Evolutionary conservation across 2,888 invertebrate species (phyloP), one percentile per base, ranked within the genome.

Genomic region (Callosobruchus maculatus): DNA sequence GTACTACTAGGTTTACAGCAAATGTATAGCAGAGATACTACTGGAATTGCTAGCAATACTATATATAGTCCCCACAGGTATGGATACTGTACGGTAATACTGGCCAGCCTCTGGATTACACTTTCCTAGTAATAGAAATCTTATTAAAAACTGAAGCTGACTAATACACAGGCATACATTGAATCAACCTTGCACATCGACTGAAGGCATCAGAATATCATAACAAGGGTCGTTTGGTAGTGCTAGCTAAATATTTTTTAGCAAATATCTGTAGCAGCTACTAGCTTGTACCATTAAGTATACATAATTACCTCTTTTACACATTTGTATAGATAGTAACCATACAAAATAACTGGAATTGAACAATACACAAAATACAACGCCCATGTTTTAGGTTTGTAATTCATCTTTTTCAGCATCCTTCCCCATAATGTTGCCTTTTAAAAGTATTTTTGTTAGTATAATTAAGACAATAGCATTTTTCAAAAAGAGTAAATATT

Each of bases 11-110:
- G 86, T 76, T 90, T 90, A 88, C 94, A 97, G 90, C 95, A 96
- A 86, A 93, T 92, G 88, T 95, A 96, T 82, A 95, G 90, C 84
- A 94, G 86, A 82, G 95, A 88, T 73, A 95, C 93, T 83, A 97
- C 90, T 71, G 97, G 92, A 75, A 97, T 88, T 83, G 95, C 93
- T 83, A 94, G 88, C 75, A 92, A 91, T 79, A 97, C 88, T 83
- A 96, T 90, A 88, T 94, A 94, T 73, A 96, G 92, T 71, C 92
- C 95, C 94, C 96, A 98, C 83, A 97, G 89, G 94, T 96, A 96
- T 31, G 98, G 98, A 85, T 95, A 92, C 78, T 95, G 93, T 81
- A 93, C 93, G 77, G 95, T 94, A 84, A 93, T 92, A 84, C 91
- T 90, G 83, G 94, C 89, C 82, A 94, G 88, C 82, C 94, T 93